These are phyloP conservation scores for Hypomesus transpacificus DNA, from an alignment of 2,113 vertebrate genomes.

Conservation along the genomic window DNA sequence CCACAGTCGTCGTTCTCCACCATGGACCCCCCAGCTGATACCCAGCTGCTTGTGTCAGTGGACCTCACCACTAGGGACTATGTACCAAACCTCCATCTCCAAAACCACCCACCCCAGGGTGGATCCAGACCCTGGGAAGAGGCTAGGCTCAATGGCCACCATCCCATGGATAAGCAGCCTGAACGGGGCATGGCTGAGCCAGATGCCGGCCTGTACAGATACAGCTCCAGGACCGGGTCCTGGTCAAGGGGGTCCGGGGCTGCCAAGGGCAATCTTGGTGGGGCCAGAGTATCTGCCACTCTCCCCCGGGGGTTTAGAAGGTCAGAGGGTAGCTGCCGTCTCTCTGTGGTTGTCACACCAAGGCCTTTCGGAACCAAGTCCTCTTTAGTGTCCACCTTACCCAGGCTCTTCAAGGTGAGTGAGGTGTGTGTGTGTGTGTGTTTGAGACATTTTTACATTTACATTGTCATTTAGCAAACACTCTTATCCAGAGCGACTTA, in stretches of 20 bases:
- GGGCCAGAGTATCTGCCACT: slow-evolving; percentile 75
- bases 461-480: too few relatives aligned
- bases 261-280: slow-evolving; percentile 49
- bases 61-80: not conserved
- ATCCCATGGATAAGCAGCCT: not conserved
- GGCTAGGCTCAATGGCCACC: not conserved
- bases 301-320: slow-evolving; percentile 88
- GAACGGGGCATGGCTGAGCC: not conserved
- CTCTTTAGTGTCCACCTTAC: slow-evolving; percentile 78
- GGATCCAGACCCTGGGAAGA: not conserved
- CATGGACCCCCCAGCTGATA: not conserved
- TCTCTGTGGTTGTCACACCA: slow-evolving; percentile 86
- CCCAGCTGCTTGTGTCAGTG: too few relatives aligned
- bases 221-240: slow-evolving; percentile 32
- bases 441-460: too few relatives aligned
- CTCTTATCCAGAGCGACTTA: too few relatives aligned
- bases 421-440: not conserved
- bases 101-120: slow-evolving; percentile 17
- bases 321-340: slow-evolving; percentile 76
- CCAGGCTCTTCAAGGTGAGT: slow-evolving; percentile 82
- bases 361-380: slow-evolving; percentile 84
- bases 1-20: not conserved
- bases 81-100: not conserved
- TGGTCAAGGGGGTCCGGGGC: slow-evolving; percentile 38
- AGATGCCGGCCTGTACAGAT: slow-evolving; percentile 23